A percentile compares a stretch with the other conserved stretches of the same genome.
Evolutionary conservation across 2,113 vertebrate genomes (phyloP).

Genomic region (Oryctolagus cuniculus): DNA sequence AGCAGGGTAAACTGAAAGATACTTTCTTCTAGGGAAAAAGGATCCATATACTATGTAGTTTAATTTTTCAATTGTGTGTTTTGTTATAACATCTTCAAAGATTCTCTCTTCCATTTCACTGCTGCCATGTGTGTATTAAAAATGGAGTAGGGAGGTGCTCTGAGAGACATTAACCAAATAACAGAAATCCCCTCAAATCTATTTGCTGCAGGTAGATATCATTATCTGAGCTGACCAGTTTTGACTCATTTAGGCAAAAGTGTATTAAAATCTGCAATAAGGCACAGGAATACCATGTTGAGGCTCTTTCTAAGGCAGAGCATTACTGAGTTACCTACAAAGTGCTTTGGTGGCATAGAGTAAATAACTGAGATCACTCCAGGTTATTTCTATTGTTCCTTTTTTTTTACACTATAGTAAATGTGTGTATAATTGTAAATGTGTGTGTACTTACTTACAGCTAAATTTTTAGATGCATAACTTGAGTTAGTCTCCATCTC

Average conservation of each 20-base stretch:
- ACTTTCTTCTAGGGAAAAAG: slow-evolving; percentile 33
- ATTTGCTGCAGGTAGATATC: not conserved
- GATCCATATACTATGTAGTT: not conserved
- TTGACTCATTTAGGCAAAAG: slow-evolving; percentile 25
- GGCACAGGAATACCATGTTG: not conserved
- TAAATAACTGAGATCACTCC: not conserved
- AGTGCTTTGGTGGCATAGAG: not conserved
- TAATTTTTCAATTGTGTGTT: not conserved
- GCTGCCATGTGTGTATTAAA: not conserved
- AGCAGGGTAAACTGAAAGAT: not conserved
- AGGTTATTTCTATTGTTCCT: slow-evolving; percentile 24
- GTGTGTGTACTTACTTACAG: not conserved
- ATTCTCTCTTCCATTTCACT: slow-evolving; percentile 37
- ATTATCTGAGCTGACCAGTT: not conserved
- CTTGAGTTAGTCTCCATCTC: slow-evolving; percentile 26
- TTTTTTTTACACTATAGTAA: slow-evolving; percentile 39
- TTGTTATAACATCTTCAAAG: not conserved
- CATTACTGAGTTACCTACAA: not conserved
- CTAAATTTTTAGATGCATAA: slow-evolving; percentile 38
- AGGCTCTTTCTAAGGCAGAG: not conserved
- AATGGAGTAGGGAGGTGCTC: not conserved
- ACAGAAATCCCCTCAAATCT: slow-evolving; percentile 14
- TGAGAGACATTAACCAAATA: slow-evolving; percentile 4
- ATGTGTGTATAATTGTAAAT: not conserved
- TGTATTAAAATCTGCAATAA: slow-evolving; percentile 25